These are phyloP conservation scores for Bothrops jararaca DNA, from an alignment of 2,113 vertebrate species.

Conservation along the genomic window DNA sequence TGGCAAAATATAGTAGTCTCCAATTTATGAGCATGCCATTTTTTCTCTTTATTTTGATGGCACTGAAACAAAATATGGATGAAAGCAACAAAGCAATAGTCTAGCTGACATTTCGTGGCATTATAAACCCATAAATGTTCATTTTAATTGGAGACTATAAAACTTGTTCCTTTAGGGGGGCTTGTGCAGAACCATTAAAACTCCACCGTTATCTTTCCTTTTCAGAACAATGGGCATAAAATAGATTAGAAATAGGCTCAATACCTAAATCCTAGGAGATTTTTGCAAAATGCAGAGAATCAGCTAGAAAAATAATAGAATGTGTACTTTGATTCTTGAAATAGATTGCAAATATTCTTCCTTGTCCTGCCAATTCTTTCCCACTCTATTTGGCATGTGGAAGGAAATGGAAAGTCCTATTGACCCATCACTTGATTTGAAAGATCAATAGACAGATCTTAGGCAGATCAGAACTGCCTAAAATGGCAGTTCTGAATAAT, in stretches of 20 bases:
- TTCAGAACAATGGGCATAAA: neutral
- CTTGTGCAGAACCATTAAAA: neutral
- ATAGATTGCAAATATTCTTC: neutral
- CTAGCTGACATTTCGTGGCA: conserved; percentile 3
- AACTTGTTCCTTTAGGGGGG: neutral
- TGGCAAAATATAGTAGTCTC: neutral
- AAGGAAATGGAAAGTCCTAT: neutral
- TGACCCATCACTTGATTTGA: neutral
- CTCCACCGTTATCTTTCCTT: neutral
- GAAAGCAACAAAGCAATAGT: neutral
- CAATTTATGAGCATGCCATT: neutral
- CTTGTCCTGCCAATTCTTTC: neutral
- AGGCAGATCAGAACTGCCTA: no score
- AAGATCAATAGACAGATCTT: neutral
- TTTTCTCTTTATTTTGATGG: neutral
- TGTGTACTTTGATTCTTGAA: neutral
- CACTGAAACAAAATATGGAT: neutral
- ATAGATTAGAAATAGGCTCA: neutral
- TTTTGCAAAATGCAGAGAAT: neutral
- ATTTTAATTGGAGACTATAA: neutral
- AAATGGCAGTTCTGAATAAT: neutral
- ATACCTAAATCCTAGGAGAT: neutral
- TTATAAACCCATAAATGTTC: conserved; percentile 8
- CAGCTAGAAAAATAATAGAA: neutral
- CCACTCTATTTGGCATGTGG: neutral